Evolutionary conservation across 2,888 invertebrate species (phyloP), one percentile per base, ranked within the genome.

Genomic region (Rugalucina vietnamica): DNA sequence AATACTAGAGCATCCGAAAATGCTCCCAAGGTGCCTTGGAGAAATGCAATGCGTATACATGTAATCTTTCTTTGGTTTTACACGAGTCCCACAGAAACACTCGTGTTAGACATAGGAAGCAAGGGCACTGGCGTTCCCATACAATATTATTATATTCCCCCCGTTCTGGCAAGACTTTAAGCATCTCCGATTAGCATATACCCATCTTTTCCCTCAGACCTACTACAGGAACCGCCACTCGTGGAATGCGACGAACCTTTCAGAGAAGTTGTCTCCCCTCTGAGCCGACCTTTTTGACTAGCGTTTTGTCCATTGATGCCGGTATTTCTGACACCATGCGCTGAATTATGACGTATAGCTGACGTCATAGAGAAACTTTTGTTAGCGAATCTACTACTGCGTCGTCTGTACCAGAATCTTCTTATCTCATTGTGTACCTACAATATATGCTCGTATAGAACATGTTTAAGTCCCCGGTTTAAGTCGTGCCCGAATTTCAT

Each of bases 351-450:
- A 65, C 65, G 65, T 34, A 65, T 29, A n/a, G 65, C 65, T 65
- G 81, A 75, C 29, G 84, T 71, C 36, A 84, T 60, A 8, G 81
- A 81, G 39, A 84, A 81, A 43, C 78, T 84, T 12, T 81, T 74
- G 10, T 81, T 84, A 39, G 75, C 75, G 8, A 69, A 39, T 18
- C 57, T 80, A 21, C 81, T 81, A 14, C 76, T 71, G 24, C 82
- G 50, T 5, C 74, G 65, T 34, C 82, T 36, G 70, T 84, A 80
- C 73, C 82, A 79, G 29, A 79, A 82, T 21, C 82, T 72, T 12
- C 84, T 81, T 8, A 85, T 71, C 60, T 85, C 84, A 36, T 85
- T 85, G 65, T 85, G 84, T 4, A 85, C 84, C 84, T 85, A 43
- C n/a, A n/a, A n/a, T n/a, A n/a, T n/a, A n/a, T n/a, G n/a, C n/a